Base-by-base conservation (phyloP, 1,140 invertebrate genomes). In the Heliconius himera region DNA sequence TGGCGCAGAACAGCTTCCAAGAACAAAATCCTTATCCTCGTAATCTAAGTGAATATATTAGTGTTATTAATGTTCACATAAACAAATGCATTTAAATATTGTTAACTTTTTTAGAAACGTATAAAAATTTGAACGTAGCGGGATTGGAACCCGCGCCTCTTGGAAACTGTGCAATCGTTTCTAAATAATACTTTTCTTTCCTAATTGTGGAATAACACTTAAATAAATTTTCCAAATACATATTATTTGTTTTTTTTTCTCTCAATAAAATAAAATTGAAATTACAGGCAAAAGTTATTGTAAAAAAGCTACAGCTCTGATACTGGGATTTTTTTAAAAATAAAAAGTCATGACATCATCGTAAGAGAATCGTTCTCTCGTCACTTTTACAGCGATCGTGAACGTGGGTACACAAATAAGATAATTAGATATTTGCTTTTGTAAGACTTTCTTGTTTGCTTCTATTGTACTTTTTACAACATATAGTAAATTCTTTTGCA, bases 1-100 rank as follows among this genome's bases (percentile, higher is more conserved):
- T 99, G 98, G 38, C 97, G 95, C n/a, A 99, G 94, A 0, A 98
- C 96, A 2, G 97, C 95, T 82, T 96, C 95, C 8, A 98, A 95
- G 85, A 98, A 98, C 83, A 95, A 93, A 80, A 95, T 95, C 51
- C 97, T 95, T 70, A 98, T 97, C 82, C 96, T 95, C 26, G 96
- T 96, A 3, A 97, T 97, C 94, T 98, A 96, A 41, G 81, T 22
- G 3, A 81, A 83, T 77, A 78, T 72, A 38, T 70, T 66, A 9
- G 8, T 26, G 4, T 29, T 0, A 66, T 66, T 66, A 66, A 56
- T 22, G n/a, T 22, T 51, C 18, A 20, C 18, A 51, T 51, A 51
- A 22, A 22, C 20, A 60, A 22, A 22, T 0, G 54, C 54, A 36
- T 36, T 36, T 36, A 36, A 0, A 6, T 36, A 36, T 36, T 36